Percentiles rank a stretch among this genome's conserved stretches.
Evolutionary conservation across 2,113 vertebrate species (phyloP).

Genomic region (Corvus cornix): DNA sequence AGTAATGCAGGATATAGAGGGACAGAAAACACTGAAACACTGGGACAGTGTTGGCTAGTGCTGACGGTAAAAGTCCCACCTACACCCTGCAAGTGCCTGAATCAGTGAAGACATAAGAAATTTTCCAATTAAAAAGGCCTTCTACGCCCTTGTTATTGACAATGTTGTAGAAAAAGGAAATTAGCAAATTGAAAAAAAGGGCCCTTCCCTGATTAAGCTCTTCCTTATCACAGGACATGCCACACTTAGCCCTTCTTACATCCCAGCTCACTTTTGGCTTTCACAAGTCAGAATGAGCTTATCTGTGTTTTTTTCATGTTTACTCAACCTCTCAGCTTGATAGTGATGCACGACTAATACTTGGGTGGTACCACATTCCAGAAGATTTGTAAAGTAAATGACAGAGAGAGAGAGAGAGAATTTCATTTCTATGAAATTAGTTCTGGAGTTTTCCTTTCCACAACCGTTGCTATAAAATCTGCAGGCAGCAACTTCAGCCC

Average conservation of each 20-base stretch:
- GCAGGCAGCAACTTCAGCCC: not conserved
- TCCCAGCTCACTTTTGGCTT: not conserved
- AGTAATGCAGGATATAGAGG: not conserved
- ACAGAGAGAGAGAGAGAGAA: not conserved
- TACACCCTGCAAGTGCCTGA: not conserved
- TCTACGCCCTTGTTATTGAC: not conserved
- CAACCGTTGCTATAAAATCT: not conserved
- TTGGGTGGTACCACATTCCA: not conserved
- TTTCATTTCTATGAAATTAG: not conserved
- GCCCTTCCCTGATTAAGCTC: not conserved
- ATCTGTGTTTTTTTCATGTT: constrained; percentile 26
- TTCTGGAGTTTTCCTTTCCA: not conserved
- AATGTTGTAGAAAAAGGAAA: not conserved
- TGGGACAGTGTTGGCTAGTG: not conserved
- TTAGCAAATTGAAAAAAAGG: not conserved
- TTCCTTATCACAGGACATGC: constrained; percentile 6
- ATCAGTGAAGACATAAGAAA: not conserved
- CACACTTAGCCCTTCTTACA: not conserved
- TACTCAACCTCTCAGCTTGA: constrained; percentile 21
- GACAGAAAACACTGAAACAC: not conserved
- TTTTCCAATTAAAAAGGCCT: not conserved
- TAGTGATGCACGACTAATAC: not conserved
- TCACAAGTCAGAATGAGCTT: not conserved
- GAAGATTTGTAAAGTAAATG: not conserved
- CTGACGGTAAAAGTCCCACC: not conserved